These are phyloP conservation scores for Lutjanus campechanus DNA, from an alignment of 2,797 vertebrate genomes.

Conservation along the genomic window DNA sequence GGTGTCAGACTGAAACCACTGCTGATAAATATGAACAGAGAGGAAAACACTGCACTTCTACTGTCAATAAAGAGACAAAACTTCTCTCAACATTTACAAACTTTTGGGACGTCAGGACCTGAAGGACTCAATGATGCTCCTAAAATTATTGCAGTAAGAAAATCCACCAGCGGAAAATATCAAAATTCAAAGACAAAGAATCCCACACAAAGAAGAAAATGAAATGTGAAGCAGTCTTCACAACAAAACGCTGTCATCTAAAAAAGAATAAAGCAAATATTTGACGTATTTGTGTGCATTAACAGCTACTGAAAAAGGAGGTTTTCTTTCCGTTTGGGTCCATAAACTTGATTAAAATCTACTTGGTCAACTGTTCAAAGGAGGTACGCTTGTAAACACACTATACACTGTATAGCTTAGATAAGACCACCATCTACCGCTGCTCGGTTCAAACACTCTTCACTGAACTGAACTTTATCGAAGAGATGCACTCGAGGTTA, in stretches of 20 bases:
- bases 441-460: background rate
- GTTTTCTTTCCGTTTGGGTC: slow-evolving; percentile 9
- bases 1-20: background rate
- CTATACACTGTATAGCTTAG: slow-evolving; percentile 43
- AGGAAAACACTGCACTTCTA: background rate
- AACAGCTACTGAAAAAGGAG: background rate
- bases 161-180: background rate
- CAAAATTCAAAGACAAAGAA: background rate
- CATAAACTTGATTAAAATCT: background rate
- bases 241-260: background rate
- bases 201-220: background rate
- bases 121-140: background rate
- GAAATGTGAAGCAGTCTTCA: background rate
- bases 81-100: background rate
- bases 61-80: background rate
- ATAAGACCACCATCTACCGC: background rate
- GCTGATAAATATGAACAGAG: background rate
- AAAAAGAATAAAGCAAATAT: background rate
- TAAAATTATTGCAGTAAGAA: background rate
- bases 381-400: slow-evolving; percentile 49
- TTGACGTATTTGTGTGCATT: background rate
- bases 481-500: background rate
- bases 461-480: background rate
- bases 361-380: background rate
- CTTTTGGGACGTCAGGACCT: background rate